Conservation (phyloP, 2,888 invertebrate genomes). For the Troides oblongomaculatus region DNA sequence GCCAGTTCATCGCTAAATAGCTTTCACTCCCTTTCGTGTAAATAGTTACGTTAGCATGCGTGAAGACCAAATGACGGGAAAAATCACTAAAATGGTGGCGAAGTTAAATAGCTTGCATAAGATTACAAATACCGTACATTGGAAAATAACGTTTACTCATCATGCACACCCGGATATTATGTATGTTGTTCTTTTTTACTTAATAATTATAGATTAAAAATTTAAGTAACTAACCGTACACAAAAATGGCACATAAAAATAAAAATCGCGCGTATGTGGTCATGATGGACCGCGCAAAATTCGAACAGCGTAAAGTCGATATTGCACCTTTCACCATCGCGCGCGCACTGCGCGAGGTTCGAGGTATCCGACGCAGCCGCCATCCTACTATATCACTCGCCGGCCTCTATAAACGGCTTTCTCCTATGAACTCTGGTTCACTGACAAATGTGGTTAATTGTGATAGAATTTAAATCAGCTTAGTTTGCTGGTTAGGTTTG, state of each 20-base stretch:
- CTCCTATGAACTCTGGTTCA: slow-evolving; percentile 56
- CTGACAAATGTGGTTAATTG: slow-evolving; percentile 28
- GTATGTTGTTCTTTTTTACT: neutral
- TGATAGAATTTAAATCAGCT: slow-evolving; percentile 2
- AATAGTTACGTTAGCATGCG: slow-evolving; percentile 61
- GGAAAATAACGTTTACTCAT: slow-evolving; percentile 36
- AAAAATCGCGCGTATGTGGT: slow-evolving; percentile 63
- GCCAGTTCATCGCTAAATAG: slow-evolving; percentile 41
- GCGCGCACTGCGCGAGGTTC: slow-evolving; percentile 58
- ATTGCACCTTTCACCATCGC: slow-evolving; percentile 75
- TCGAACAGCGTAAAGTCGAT: slow-evolving; percentile 53
- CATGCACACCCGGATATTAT: neutral
- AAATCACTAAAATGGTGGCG: slow-evolving; percentile 40
- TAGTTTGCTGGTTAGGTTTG: neutral
- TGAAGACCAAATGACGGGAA: slow-evolving; percentile 41
- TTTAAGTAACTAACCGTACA: slow-evolving; percentile 62
- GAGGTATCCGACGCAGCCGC: slow-evolving; percentile 36
- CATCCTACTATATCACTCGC: slow-evolving; percentile 49
- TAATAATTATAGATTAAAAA: slow-evolving; percentile 33
- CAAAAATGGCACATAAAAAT: slow-evolving; percentile 65
- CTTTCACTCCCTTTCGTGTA: slow-evolving; percentile 64
- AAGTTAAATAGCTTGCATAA: slow-evolving; percentile 64
- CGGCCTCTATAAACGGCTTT: slow-evolving; percentile 67
- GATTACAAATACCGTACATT: slow-evolving; percentile 46
- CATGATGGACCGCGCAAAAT: slow-evolving; percentile 55